Evolutionary conservation across 2,113 vertebrate species (phyloP).

Genomic region (Sceloporus tristichus): DNA sequence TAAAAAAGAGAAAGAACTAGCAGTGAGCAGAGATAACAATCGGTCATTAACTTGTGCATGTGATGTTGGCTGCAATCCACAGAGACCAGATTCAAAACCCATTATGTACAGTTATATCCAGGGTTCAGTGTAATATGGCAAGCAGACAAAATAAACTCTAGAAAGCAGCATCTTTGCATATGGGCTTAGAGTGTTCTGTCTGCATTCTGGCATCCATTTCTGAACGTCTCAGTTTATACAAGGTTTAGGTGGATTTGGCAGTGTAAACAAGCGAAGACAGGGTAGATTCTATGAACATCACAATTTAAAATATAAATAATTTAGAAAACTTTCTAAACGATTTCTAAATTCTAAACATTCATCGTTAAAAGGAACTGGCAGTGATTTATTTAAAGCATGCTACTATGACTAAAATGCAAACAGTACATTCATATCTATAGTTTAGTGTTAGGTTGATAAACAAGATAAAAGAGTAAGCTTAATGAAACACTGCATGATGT

Average conservation of each 20-base stretch:
- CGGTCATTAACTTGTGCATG: slow-evolving; percentile 60
- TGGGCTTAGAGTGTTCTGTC: slow-evolving; percentile 47
- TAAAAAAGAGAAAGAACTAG: slow-evolving; percentile 54
- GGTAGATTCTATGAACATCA: slow-evolving; percentile 32
- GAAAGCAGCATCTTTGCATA: slow-evolving; percentile 54
- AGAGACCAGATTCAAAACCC: slow-evolving; percentile 50
- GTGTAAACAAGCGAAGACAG: slow-evolving; percentile 43
- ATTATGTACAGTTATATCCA: slow-evolving; percentile 46
- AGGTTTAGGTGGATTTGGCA: slow-evolving; percentile 21
- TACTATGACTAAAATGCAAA: slow-evolving; percentile 11
- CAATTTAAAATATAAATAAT: slow-evolving; percentile 45
- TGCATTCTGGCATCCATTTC: slow-evolving; percentile 32
- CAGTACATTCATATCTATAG: slow-evolving; percentile 15
- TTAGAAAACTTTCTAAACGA: slow-evolving; percentile 14
- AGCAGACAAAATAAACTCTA: slow-evolving; percentile 62
- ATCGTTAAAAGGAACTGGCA: slow-evolving; percentile 23
- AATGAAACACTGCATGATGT: not conserved
- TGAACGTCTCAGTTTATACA: slow-evolving; percentile 35
- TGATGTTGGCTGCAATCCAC: slow-evolving; percentile 55
- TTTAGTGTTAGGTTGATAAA: slow-evolving; percentile 20
- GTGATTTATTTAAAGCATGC: slow-evolving; percentile 39
- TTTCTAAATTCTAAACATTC: slow-evolving; percentile 3
- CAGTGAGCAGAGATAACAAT: slow-evolving; percentile 63
- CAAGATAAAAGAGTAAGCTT: not conserved
- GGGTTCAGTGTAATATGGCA: slow-evolving; percentile 55